These are phyloP conservation scores for Stomorhina lunata DNA, from an alignment of 2,888 invertebrate genomes.

Conservation along the genomic window DNA sequence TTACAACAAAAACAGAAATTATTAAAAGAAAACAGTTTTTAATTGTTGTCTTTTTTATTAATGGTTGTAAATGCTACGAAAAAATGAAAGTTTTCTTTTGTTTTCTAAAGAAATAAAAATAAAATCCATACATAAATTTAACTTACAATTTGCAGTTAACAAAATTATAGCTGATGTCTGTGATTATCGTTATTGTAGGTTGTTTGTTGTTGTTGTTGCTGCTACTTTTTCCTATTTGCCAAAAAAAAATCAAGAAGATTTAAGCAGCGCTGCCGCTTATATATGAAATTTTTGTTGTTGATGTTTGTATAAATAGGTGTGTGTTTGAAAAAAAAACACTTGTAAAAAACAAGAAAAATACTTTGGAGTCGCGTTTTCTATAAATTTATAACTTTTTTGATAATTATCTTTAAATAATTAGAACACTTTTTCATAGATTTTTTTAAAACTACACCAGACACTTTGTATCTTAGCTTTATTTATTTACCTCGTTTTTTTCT, in stretches of 20 bases:
- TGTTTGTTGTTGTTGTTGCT: slow-evolving; percentile 18
- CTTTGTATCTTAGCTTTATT: slow-evolving; percentile 21
- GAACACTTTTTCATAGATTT: background rate
- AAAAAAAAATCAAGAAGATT: slow-evolving; percentile 27
- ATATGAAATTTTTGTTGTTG: slow-evolving; percentile 31
- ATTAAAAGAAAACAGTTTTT: slow-evolving; percentile 16
- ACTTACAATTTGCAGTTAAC: slow-evolving; percentile 32
- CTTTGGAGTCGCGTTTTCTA: slow-evolving; percentile 38
- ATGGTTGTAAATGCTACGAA: background rate
- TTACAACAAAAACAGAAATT: background rate
- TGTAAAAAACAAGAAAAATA: slow-evolving; percentile 28
- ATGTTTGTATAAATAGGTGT: slow-evolving; percentile 45
- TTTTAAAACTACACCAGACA: slow-evolving; percentile 22
- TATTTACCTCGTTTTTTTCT: slow-evolving; percentile 19
- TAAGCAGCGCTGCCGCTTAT: slow-evolving; percentile 10
- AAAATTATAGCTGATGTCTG: slow-evolving; percentile 1
- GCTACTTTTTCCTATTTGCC: slow-evolving; percentile 18
- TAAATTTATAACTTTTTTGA: slow-evolving; percentile 5
- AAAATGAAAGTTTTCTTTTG: slow-evolving; percentile 40
- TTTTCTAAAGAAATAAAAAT: background rate
- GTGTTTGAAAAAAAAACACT: slow-evolving; percentile 51
- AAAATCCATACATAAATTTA: too few species aligned
- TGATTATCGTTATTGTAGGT: background rate
- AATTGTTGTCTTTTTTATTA: slow-evolving; percentile 25
- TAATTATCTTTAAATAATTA: background rate